Percentiles rank a stretch among this genome's conserved stretches.
Evolutionary conservation across 1,140 invertebrate genomes (phyloP).

Genomic region (Penaeus vannamei): DNA sequence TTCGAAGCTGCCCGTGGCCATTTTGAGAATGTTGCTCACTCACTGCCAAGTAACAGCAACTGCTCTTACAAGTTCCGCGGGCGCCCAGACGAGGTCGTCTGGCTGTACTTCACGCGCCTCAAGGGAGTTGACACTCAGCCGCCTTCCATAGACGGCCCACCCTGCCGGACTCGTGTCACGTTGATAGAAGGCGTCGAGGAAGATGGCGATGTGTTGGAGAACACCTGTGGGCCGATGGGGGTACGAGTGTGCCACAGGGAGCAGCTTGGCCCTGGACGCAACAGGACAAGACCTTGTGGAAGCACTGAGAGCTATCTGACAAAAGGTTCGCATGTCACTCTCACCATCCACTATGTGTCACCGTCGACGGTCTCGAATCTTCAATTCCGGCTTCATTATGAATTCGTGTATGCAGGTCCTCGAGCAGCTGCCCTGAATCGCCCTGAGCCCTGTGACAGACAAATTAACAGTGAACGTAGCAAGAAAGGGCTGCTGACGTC

Average conservation of each 20-base stretch:
- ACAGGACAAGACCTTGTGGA: constrained; percentile 82
- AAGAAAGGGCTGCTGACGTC: constrained; percentile 67
- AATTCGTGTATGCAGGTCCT: constrained; percentile 78
- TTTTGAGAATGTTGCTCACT: constrained; percentile 67
- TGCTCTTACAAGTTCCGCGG: constrained; percentile 66
- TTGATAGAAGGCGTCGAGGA: constrained; percentile 60
- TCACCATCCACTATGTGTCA: constrained; percentile 82
- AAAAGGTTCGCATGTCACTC: constrained; percentile 79
- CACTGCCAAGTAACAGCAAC: constrained; percentile 63
- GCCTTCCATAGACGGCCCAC: constrained; percentile 48
- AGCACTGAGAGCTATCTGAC: constrained; percentile 85
- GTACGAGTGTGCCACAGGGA: constrained; percentile 65
- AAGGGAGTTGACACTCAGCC: constrained; percentile 65
- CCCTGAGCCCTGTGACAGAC: constrained; percentile 63
- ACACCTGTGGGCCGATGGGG: constrained; percentile 62
- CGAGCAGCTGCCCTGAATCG: constrained; percentile 64
- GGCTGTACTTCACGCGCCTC: constrained; percentile 66
- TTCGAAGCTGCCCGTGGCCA: constrained; percentile 62
- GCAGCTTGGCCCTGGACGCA: constrained; percentile 77
- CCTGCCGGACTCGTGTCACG: constrained; percentile 59
- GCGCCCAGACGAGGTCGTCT: constrained; percentile 67
- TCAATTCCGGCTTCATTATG: constrained; percentile 83
- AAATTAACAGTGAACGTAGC: constrained; percentile 65
- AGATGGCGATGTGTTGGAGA: constrained; percentile 59
- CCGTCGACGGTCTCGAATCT: constrained; percentile 84